Base-by-base conservation (phyloP, 1,140 invertebrate species). In the Holcopasites calliopsidis region DNA sequence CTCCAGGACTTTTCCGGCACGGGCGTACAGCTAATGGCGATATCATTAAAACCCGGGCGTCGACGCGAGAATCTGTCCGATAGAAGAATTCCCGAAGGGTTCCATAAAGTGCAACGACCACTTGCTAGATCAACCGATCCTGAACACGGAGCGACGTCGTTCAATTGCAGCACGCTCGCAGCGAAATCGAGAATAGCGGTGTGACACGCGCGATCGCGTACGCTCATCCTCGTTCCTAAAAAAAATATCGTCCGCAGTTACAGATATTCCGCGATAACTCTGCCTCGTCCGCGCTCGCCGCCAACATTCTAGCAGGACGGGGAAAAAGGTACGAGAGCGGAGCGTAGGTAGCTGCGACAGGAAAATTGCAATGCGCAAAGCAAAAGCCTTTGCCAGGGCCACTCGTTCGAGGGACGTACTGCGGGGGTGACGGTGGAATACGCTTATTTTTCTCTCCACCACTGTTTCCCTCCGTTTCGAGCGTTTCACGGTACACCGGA, bases 321-420 rank as follows among this genome's bases (percentile, higher is more conserved):
- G 4, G 8, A 40, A 40, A 42, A 42, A 40, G 6, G 16, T 8
- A 31, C 16, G 16, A 23, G 5, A 64, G 61, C 13, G 58, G n/a
- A 61, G 13, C 38, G 47, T 40, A 65, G 38, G 60, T 64, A 65
- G 49, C 60, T 73, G 60, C 60, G 70, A 73, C 70, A 54, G 60
- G 70, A 73, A 73, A 73, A 73, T 73, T 73, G 70, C 60, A 62
- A 73, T 55, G 60, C 66, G 66, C 54, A 69, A 76, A 71, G 68
- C 54, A 71, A 75, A 76, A 71, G 44, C 66, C 74, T 71, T 76
- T 76, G 42, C 35, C 54, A 38, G 57, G 57, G 47, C 57, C 47
- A 76, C 68, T 76, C 74, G 74, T 76, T 76, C 62, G 42, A 57
- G 66, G 73, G 47, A 55, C 26, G 55, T n/a, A 21, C 38, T 61